Conservation (phyloP, 92 coral and sea anemone genomes). For the Heliopora coerulea region DNA sequence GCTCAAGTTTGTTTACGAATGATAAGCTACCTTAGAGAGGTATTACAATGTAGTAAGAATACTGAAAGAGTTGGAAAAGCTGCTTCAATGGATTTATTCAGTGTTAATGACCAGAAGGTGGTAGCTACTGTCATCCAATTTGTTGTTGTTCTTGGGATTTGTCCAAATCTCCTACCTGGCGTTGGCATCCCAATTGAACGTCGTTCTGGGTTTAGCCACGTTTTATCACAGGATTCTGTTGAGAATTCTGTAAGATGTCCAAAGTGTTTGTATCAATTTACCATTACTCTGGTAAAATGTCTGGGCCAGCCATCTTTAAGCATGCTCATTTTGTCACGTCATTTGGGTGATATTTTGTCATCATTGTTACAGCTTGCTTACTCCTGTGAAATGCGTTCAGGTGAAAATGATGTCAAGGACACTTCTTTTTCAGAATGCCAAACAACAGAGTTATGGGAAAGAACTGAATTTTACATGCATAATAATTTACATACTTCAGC, state of each 20-base stretch:
- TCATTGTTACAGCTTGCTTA: conserved; percentile 68
- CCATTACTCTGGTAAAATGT: conserved; percentile 58
- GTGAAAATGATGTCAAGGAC: too few relatives aligned
- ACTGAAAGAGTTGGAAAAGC: neutral
- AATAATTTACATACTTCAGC: too few relatives aligned
- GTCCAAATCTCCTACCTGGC: conserved; percentile 79
- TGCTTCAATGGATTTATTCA: conserved; percentile 29
- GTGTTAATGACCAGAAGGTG: conserved; percentile 76
- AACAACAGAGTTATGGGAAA: too few relatives aligned
- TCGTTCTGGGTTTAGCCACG: conserved; percentile 69
- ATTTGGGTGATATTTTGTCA: conserved; percentile 74
- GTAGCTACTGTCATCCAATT: conserved; percentile 74
- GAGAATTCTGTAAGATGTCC: conserved; percentile 52
- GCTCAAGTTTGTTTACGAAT: too few relatives aligned
- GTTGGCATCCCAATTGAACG: conserved; percentile 82
- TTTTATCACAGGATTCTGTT: conserved; percentile 32
- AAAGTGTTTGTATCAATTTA: conserved; percentile 60
- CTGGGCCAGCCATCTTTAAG: conserved; percentile 68
- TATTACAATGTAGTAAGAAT: neutral
- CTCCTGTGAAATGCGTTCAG: neutral
- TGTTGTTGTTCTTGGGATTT: conserved; percentile 70
- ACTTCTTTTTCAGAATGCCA: neutral
- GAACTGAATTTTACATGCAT: too few relatives aligned
- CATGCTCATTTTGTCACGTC: conserved; percentile 74
- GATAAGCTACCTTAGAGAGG: neutral